phyloP scores from a whole-genome alignment of 2,888 invertebrate species.

The Torymus texanus region DNA sequence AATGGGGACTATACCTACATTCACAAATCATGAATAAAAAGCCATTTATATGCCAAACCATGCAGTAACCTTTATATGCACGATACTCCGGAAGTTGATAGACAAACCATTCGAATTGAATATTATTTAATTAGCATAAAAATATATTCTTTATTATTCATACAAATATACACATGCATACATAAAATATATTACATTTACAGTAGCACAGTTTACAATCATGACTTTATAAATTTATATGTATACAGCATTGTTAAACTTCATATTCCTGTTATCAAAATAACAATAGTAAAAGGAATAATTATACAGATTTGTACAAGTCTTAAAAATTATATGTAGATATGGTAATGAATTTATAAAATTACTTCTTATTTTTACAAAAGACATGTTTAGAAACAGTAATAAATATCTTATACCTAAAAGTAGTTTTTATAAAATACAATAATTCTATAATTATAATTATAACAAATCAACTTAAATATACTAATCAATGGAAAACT shows the following conservation, averaged over 20 bases:
- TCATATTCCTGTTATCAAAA: constrained; percentile 1
- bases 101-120: too few species aligned
- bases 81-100: too few species aligned
- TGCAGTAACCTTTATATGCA: too few species aligned
- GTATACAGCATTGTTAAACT: neutral
- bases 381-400: too few species aligned
- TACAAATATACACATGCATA: constrained; percentile 13
- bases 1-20: too few species aligned
- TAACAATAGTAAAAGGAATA: neutral
- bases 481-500: too few species aligned
- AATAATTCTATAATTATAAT: too few species aligned
- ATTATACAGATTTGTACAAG: neutral
- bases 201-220: constrained; percentile 25
- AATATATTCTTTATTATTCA: constrained; percentile 34
- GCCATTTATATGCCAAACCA: too few species aligned
- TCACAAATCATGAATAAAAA: too few species aligned
- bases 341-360: constrained; percentile 2
- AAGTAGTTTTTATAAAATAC: too few species aligned
- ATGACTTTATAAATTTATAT: constrained; percentile 7
- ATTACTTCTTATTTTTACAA: neutral
- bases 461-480: too few species aligned
- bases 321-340: neutral
- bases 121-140: constrained; percentile 19
- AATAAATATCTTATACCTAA: too few species aligned
- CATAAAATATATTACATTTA: constrained; percentile 20